phyloP scores from a whole-genome alignment of 2,797 vertebrate genomes.

The Clarias fuscus region DNA sequence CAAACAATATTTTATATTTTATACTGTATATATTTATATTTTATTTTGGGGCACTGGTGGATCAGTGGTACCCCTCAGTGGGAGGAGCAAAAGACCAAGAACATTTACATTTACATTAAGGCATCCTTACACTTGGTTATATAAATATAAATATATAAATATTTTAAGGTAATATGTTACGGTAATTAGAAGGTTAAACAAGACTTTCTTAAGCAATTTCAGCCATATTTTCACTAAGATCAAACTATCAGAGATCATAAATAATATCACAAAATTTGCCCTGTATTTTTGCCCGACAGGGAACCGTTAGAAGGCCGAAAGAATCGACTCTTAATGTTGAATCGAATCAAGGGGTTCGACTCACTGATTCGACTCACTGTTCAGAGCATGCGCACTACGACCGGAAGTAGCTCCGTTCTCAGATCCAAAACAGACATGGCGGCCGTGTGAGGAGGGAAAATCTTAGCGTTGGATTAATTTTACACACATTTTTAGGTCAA shows the following conservation, averaged over 20 bases:
- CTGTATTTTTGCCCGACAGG: neutral
- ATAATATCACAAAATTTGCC: neutral
- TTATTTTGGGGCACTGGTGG: too few species aligned
- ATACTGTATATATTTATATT: too few species aligned
- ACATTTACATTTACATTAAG: too few species aligned
- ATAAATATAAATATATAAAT: too few species aligned
- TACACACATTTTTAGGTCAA: too few species aligned
- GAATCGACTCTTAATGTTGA: neutral
- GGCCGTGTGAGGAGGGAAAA: neutral
- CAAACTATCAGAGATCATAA: neutral
- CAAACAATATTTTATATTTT: too few species aligned
- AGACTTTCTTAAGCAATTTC: neutral
- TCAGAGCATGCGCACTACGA: neutral
- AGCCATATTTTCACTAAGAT: neutral
- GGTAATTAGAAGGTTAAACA: neutral
- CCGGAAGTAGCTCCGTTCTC: slow-evolving; percentile 2
- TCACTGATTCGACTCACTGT: neutral
- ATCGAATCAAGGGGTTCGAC: neutral
- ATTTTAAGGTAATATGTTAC: neutral
- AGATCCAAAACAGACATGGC: slow-evolving; percentile 16
- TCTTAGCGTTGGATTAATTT: neutral
- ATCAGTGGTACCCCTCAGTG: too few species aligned
- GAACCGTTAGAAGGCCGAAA: neutral
- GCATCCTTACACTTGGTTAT: too few species aligned
- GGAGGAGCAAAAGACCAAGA: too few species aligned